These are phyloP conservation scores for Phyto melanocephala DNA, from an alignment of 2,888 invertebrate genomes.

Conservation along the genomic window DNA sequence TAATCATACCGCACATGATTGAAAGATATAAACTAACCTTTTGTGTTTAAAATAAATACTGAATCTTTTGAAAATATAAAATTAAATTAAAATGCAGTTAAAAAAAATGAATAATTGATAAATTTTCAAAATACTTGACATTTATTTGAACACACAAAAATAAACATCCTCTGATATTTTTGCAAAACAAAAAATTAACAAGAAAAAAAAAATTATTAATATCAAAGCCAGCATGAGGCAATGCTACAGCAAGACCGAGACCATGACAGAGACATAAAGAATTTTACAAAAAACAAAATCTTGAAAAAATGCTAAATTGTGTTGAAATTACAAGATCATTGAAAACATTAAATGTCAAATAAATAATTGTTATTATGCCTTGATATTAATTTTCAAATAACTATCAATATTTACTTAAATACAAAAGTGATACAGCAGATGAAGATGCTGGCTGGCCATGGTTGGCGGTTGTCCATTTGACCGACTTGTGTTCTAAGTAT, in stretches of 20 bases:
- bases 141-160: slow-evolving; percentile 30
- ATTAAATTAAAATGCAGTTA: slow-evolving; percentile 17
- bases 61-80: neutral
- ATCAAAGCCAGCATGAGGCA: no score
- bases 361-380: slow-evolving; percentile 50
- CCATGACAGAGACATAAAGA: slow-evolving; percentile 62
- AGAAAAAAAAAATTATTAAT: neutral
- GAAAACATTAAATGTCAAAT: slow-evolving; percentile 59
- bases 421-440: neutral
- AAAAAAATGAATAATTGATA: slow-evolving; percentile 11
- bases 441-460: slow-evolving; percentile 35
- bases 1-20: neutral
- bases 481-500: neutral
- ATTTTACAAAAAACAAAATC: slow-evolving; percentile 5
- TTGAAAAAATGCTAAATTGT: neutral
- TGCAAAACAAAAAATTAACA: no score
- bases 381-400: slow-evolving; percentile 52
- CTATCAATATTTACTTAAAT: neutral
- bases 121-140: slow-evolving; percentile 53
- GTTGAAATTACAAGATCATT: slow-evolving; percentile 61
- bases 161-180: slow-evolving; percentile 34
- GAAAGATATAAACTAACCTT: slow-evolving; percentile 35
- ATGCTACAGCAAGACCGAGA: slow-evolving; percentile 1
- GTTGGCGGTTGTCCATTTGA: slow-evolving; percentile 11
- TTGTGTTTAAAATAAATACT: neutral